Evolutionary conservation across 1,140 invertebrate species (phyloP).

Genomic region (Caenorhabditis latens): DNA sequence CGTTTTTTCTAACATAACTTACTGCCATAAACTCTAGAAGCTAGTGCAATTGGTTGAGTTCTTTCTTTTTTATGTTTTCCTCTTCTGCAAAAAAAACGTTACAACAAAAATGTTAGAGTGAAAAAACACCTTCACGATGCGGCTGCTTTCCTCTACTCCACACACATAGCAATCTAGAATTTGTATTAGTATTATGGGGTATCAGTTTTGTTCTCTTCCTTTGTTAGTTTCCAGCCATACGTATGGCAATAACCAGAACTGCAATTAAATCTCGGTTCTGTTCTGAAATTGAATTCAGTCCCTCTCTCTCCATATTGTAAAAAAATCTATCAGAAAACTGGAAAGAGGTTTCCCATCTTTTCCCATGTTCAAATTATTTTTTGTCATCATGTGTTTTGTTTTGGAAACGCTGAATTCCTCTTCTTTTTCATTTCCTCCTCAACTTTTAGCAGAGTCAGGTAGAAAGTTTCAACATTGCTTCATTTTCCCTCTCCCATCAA

Average conservation of each 20-base stretch:
- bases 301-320: too few species aligned
- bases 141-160: not conserved
- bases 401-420: too few species aligned
- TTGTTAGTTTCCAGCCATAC: not conserved
- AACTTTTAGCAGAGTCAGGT: too few species aligned
- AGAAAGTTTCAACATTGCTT: not conserved
- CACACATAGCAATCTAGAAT: constrained; percentile 20
- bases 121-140: constrained; percentile 15
- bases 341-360: too few species aligned
- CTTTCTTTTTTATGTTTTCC: not conserved
- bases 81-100: not conserved
- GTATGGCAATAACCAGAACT: not conserved
- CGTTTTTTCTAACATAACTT: constrained; percentile 39
- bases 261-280: not conserved
- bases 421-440: too few species aligned
- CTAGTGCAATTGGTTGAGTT: not conserved
- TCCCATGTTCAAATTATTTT: too few species aligned
- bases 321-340: too few species aligned
- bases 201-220: not conserved
- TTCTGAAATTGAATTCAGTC: not conserved
- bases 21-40: constrained; percentile 30
- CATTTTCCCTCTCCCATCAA: not conserved
- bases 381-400: too few species aligned
- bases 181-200: constrained; percentile 35
- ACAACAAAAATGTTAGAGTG: not conserved